Percentiles rank a stretch among this genome's conserved stretches.
Conservation (phyloP, 2,113 vertebrate species). For the Cyanoderma ruficeps region DNA sequence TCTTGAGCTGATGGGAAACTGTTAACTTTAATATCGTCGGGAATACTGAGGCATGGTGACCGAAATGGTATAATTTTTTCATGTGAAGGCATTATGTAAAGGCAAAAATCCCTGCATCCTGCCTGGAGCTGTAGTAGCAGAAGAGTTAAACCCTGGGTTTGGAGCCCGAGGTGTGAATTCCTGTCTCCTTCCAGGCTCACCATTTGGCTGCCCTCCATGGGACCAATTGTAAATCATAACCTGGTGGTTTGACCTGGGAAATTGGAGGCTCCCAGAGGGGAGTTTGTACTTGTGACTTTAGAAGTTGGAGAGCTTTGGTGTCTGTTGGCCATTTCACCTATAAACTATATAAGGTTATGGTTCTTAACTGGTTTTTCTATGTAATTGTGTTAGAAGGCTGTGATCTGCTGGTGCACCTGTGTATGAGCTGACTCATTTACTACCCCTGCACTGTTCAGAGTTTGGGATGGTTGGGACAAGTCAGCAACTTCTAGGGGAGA, state of each 20-base stretch:
- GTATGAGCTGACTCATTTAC: background rate
- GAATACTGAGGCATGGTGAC: background rate
- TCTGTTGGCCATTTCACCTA: background rate
- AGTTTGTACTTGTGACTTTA: background rate
- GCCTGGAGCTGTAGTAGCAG: background rate
- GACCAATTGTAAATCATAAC: background rate
- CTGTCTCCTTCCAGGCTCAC: background rate
- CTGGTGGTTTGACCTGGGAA: background rate
- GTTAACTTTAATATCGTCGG: background rate
- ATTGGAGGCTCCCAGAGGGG: background rate
- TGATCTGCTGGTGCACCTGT: background rate
- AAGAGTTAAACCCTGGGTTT: constrained; percentile 9
- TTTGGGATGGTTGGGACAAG: background rate
- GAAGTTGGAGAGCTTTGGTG: background rate
- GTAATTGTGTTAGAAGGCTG: background rate
- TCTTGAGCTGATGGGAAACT: background rate
- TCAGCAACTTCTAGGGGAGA: background rate
- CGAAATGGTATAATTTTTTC: background rate
- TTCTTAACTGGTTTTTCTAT: background rate
- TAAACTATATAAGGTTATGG: background rate
- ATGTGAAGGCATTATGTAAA: background rate
- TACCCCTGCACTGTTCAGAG: background rate
- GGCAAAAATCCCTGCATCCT: background rate
- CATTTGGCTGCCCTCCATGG: background rate
- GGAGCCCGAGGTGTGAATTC: constrained; percentile 13